phyloP scores from a whole-genome alignment of 2,797 vertebrate genomes.

The Galagoides demidoff region DNA sequence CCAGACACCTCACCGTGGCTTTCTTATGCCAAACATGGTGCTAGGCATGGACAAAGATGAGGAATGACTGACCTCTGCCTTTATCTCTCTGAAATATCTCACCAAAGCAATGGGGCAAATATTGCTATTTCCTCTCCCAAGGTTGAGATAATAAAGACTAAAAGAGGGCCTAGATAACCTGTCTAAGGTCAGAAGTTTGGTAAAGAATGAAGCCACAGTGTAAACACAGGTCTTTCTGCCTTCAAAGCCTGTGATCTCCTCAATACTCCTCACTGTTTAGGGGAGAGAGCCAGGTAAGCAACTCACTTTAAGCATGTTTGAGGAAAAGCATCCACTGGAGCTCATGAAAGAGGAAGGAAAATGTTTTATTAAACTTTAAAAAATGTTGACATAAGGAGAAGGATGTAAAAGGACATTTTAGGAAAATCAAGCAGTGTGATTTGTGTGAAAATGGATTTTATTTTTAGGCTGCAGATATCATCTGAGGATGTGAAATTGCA shows the following conservation, averaged over 20 bases:
- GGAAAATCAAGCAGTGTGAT: not conserved
- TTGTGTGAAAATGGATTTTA: not conserved
- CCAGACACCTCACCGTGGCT: not conserved
- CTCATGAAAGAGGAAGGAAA: not conserved
- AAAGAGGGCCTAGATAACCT: not conserved
- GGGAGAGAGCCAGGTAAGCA: not conserved
- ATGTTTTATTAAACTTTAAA: not conserved
- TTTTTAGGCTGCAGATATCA: not conserved
- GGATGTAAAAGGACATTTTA: not conserved
- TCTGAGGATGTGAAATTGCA: not conserved
- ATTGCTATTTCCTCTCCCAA: not conserved
- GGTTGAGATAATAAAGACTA: not conserved
- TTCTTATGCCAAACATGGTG: not conserved
- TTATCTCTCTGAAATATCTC: not conserved
- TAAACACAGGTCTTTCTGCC: not conserved
- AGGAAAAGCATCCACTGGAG: not conserved
- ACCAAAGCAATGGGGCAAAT: not conserved
- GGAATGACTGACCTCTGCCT: not conserved
- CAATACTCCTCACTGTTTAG: rapidly evolving
- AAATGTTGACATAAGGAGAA: not conserved
- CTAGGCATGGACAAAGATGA: not conserved
- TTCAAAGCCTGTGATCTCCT: not conserved
- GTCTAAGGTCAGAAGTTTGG: too few relatives aligned
- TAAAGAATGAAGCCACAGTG: not conserved
- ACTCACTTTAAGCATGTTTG: not conserved